Evolutionary conservation across 2,797 vertebrate genomes (phyloP).

Genomic region (Prunella strophiata): DNA sequence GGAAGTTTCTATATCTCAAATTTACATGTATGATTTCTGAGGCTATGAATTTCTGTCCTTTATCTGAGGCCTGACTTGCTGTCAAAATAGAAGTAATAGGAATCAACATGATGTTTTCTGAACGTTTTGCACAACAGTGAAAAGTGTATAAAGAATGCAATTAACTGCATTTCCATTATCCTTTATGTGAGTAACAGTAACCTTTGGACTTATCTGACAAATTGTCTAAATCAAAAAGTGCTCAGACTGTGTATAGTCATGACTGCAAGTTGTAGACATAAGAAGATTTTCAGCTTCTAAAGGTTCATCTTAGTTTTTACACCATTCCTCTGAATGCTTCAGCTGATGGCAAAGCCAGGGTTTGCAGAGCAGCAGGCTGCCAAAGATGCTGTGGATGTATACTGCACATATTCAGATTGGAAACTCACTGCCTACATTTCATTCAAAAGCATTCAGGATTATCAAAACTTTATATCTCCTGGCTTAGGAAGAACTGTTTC

Average conservation of each 20-base stretch:
- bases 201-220: not conserved
- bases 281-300: slow-evolving; percentile 30
- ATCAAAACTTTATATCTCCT: slow-evolving; percentile 23
- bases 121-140: not conserved
- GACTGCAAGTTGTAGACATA: not conserved
- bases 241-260: not conserved
- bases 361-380: slow-evolving; percentile 29
- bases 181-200: not conserved
- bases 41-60: not conserved
- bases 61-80: not conserved
- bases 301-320: slow-evolving; percentile 32
- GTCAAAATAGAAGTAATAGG: not conserved
- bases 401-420: not conserved
- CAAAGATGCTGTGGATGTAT: not conserved
- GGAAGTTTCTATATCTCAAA: not conserved
- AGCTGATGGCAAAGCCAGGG: not conserved
- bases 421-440: slow-evolving; percentile 31
- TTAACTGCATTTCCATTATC: not conserved
- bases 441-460: slow-evolving; percentile 64
- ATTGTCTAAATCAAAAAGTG: not conserved
- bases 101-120: not conserved
- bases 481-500: slow-evolving; percentile 15
- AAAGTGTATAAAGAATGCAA: not conserved
- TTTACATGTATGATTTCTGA: not conserved
- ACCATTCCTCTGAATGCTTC: not conserved